Evolutionary conservation across 2,113 vertebrate species (phyloP).

Genomic region (Zosterops japonicus): DNA sequence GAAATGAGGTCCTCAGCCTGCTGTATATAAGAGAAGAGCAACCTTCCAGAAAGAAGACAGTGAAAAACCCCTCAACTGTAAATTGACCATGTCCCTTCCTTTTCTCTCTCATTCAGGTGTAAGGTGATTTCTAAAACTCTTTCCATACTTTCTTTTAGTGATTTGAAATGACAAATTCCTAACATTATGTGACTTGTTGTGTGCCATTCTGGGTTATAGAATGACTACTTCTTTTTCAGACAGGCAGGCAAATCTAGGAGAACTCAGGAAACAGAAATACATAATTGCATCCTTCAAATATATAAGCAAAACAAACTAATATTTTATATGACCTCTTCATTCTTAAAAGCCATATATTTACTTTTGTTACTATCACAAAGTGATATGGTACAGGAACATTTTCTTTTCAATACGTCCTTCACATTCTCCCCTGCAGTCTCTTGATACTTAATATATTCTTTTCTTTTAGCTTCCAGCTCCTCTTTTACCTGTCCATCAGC

Average conservation of each 20-base stretch:
- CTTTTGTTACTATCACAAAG: slow-evolving; percentile 14
- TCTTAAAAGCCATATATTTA: slow-evolving; percentile 1
- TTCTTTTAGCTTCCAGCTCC: slow-evolving; percentile 59
- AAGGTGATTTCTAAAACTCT: background rate
- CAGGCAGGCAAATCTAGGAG: background rate
- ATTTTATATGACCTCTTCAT: slow-evolving; percentile 8
- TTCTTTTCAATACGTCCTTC: slow-evolving; percentile 45
- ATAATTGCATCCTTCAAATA: background rate
- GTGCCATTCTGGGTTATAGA: background rate
- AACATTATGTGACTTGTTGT: background rate
- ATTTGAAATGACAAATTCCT: background rate
- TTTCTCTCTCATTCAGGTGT: background rate
- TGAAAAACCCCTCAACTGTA: background rate
- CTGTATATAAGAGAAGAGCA: background rate
- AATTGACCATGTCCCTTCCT: background rate
- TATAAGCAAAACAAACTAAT: slow-evolving; percentile 8
- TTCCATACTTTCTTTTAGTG: background rate
- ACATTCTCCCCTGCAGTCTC: slow-evolving; percentile 26
- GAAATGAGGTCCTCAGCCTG: background rate
- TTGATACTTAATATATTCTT: slow-evolving; percentile 43
- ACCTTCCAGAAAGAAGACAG: background rate
- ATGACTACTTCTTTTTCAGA: background rate
- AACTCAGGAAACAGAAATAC: background rate
- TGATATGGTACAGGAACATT: background rate
- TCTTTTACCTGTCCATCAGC: slow-evolving; percentile 71